Evolutionary conservation across 2,888 invertebrate genomes (phyloP), one percentile per base, ranked within the genome.

Genomic region (Griposia aprilina): DNA sequence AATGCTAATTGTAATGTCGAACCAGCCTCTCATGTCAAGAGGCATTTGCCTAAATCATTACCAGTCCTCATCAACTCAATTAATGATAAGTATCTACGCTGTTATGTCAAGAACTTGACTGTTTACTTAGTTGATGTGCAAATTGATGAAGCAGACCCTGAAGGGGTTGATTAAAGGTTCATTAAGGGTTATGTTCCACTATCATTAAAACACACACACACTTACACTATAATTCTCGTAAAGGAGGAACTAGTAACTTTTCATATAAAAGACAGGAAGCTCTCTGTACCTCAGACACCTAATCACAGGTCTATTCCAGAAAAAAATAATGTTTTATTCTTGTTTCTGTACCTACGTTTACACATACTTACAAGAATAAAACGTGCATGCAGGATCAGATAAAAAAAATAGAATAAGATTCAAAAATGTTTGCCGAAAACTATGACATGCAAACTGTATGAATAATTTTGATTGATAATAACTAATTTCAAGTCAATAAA

Each of bases 41-140:
- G n/a, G 73, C 63, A 65, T 85, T 83, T 82, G 70, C 83, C 70
- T 74, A 76, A 82, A 80, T 85, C 75, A 85, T 85, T 85, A 85
- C 26, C 55, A 76, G n/a, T 71, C 45, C 75, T 82, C 80, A 52
- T 85, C 80, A 74, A 85, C 62, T 82, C 79, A 77, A 85, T 85
- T 85, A 85, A 50, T 78, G 70, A 78, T 78, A 60, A 82, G 78
- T 76, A 81, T 74, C 78, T 62, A 36, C 78, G 67, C 60, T 81
- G 75, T 71, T 74, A 81, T 62, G 75, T 82, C 81, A 81, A 80
- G 80, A 72, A 83, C 74, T 74, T 75, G 67, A 48, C 74, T 85
- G 70, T 85, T 83, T 80, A 76, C 74, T 80, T 71, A 48, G 59
- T 76, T 80, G 71, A 80, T 67, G 70, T 69, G 71, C 36, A 60